phyloP scores from a whole-genome alignment of 1,140 invertebrate species.

The Drosophila rhopaloa region DNA sequence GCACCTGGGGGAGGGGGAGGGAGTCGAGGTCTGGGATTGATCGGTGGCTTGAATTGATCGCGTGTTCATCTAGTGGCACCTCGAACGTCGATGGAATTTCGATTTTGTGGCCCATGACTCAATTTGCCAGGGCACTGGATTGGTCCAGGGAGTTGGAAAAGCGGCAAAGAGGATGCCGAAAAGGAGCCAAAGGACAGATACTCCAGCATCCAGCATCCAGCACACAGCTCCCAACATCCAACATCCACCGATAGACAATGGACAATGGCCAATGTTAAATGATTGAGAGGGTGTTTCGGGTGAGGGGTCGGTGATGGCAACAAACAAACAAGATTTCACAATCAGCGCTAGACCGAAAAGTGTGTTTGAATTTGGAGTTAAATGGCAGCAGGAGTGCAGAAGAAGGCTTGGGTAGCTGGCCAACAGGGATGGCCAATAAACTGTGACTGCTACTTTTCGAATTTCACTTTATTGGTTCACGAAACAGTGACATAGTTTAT shows the following conservation, averaged over 20 bases:
- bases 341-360: slow-evolving; percentile 72
- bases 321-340: slow-evolving; percentile 80
- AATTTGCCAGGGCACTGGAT: slow-evolving; percentile 12
- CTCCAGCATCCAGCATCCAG: slow-evolving; percentile 5
- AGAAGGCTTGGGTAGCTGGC: not conserved
- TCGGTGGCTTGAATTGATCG: slow-evolving; percentile 1
- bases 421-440: not conserved
- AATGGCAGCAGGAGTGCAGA: slow-evolving; percentile 42
- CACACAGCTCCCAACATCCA: not conserved
- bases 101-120: slow-evolving; percentile 42
- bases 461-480: too few species aligned
- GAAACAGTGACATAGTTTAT: too few species aligned
- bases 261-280: slow-evolving; percentile 43
- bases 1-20: too few species aligned
- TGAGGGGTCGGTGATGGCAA: slow-evolving; percentile 19
- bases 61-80: slow-evolving; percentile 8
- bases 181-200: slow-evolving; percentile 9
- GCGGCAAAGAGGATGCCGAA: not conserved
- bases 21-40: too few species aligned
- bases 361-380: slow-evolving; percentile 72
- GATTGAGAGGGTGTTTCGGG: slow-evolving; percentile 27
- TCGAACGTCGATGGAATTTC: slow-evolving; percentile 36
- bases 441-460: not conserved
- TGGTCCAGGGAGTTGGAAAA: not conserved
- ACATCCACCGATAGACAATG: slow-evolving; percentile 3